Percentiles rank a stretch among this genome's conserved stretches.
Conservation (phyloP, 2,888 invertebrate species). For the Drosophila parthenogenetica region DNA sequence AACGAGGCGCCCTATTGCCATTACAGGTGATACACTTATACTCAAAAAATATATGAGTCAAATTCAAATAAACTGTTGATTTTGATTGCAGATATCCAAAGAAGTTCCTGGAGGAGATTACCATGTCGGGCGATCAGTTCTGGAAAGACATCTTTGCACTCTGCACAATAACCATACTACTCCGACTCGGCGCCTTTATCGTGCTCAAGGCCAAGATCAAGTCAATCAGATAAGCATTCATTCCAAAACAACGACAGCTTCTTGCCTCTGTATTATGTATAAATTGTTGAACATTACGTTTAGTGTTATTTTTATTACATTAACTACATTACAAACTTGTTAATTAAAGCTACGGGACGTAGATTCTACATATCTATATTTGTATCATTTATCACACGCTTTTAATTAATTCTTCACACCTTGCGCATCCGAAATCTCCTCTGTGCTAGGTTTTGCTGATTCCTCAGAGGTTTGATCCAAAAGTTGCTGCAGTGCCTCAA, state of each 20-base stretch:
- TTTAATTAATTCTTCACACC: slow-evolving; percentile 45
- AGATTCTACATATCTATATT: slow-evolving; percentile 10
- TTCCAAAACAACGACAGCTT: too few relatives aligned
- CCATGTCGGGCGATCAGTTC: slow-evolving; percentile 92
- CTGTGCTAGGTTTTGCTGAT: neutral
- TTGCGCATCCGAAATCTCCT: slow-evolving; percentile 11
- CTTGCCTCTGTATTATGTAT: slow-evolving; percentile 69
- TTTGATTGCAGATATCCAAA: slow-evolving; percentile 88
- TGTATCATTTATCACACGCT: slow-evolving; percentile 60
- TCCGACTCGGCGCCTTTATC: slow-evolving; percentile 89
- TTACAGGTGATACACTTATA: slow-evolving; percentile 86
- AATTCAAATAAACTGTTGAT: neutral
- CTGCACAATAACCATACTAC: slow-evolving; percentile 88
- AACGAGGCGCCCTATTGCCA: slow-evolving; percentile 91
- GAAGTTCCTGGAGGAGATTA: slow-evolving; percentile 93
- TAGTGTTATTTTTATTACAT: slow-evolving; percentile 75
- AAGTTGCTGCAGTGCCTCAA: slow-evolving; percentile 50
- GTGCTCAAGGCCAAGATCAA: slow-evolving; percentile 92
- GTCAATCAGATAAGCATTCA: slow-evolving; percentile 78
- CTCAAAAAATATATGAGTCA: too few relatives aligned
- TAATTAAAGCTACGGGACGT: slow-evolving; percentile 63
- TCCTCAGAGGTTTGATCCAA: slow-evolving; percentile 25
- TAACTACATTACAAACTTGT: slow-evolving; percentile 69
- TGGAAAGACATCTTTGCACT: slow-evolving; percentile 93
- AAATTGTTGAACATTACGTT: slow-evolving; percentile 72